Conservation (phyloP, 2,797 vertebrate genomes). For the Natrix natrix region DNA sequence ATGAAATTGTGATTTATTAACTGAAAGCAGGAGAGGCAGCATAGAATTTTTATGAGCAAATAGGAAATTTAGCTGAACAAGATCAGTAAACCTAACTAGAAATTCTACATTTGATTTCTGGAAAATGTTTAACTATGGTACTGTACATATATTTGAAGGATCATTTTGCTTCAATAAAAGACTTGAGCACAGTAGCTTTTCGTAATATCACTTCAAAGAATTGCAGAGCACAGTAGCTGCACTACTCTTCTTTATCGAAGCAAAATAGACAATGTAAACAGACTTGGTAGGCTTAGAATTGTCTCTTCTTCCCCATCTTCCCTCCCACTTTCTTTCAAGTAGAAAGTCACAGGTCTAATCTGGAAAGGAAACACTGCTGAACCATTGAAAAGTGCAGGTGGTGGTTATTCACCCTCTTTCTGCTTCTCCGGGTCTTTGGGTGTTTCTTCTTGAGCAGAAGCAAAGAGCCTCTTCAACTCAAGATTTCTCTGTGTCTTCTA, state of each 20-base stretch:
- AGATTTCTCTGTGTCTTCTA: no score
- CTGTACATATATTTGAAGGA: background rate
- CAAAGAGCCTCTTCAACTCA: no score
- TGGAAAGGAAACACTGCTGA: no score
- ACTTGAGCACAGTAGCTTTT: background rate
- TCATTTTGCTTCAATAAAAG: background rate
- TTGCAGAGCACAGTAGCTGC: background rate
- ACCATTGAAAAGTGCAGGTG: no score
- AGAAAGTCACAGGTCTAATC: no score
- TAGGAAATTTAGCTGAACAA: background rate
- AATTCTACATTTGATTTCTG: background rate
- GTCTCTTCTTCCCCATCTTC: no score
- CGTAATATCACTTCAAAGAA: background rate
- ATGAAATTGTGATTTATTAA: background rate
- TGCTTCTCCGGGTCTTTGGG: no score
- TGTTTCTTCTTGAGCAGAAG: no score
- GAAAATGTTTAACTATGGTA: background rate
- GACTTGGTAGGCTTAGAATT: background rate
- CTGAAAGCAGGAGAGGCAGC: background rate
- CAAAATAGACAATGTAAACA: background rate
- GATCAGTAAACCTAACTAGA: background rate
- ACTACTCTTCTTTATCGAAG: background rate
- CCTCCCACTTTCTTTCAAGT: no score
- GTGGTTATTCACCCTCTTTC: no score
- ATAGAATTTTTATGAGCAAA: background rate